phyloP scores from a whole-genome alignment of 2,797 vertebrate genomes.

The Bucorvus abyssinicus region DNA sequence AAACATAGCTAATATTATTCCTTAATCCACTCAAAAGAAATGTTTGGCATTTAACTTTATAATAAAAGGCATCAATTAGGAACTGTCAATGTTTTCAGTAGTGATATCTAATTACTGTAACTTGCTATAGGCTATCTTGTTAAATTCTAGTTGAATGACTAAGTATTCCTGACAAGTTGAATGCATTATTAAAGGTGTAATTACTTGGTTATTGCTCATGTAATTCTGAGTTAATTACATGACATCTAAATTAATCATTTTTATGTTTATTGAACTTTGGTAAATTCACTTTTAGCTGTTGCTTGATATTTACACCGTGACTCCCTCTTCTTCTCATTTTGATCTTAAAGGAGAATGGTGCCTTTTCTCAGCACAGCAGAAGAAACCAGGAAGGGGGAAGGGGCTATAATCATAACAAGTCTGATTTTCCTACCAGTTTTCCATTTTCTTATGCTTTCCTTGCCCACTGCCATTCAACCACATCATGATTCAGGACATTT shows the following conservation, averaged over 20 bases:
- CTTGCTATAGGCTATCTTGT: conserved; percentile 81
- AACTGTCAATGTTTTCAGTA: conserved; percentile 80
- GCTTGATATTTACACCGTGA: conserved; percentile 56
- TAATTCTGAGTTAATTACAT: conserved; percentile 82
- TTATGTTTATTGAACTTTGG: conserved; percentile 82
- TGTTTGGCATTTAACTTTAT: conserved; percentile 76
- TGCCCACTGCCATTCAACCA: not conserved
- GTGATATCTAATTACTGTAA: conserved; percentile 80
- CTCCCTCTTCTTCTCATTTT: conserved; percentile 16
- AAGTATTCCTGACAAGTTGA: conserved; percentile 82
- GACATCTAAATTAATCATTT: conserved; percentile 82
- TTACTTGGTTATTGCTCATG: conserved; percentile 80
- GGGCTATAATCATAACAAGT: not conserved
- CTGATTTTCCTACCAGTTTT: not conserved
- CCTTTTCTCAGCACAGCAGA: not conserved
- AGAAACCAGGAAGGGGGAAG: not conserved
- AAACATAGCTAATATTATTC: conserved; percentile 62
- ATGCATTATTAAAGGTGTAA: conserved; percentile 84
- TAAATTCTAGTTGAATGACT: conserved; percentile 80
- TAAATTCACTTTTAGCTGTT: conserved; percentile 73
- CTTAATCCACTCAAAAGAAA: conserved; percentile 70
- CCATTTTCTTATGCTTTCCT: not conserved
- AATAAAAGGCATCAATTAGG: conserved; percentile 81
- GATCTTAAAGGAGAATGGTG: not conserved
- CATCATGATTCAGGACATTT: not conserved